Conservation (phyloP, 2,797 vertebrate genomes). For the Sitta carolinensis region DNA sequence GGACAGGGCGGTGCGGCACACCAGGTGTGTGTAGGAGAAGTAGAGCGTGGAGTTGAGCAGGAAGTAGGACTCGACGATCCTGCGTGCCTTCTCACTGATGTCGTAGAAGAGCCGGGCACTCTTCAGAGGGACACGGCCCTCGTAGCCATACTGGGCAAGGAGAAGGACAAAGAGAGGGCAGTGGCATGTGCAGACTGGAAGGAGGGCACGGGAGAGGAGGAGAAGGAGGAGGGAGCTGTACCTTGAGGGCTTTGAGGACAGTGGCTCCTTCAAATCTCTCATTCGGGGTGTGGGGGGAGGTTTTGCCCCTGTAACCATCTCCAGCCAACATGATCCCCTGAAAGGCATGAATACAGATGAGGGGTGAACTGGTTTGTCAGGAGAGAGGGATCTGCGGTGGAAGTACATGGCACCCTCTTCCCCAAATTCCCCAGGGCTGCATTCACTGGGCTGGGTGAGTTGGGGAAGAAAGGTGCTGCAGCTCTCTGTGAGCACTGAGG, state of each 20-base stretch:
- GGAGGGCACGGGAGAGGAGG: not conserved
- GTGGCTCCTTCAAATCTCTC: conserved; percentile 97
- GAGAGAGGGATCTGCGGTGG: not conserved
- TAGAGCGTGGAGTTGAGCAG: conserved; percentile 92
- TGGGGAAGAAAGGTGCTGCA: not conserved
- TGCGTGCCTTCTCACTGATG: conserved; percentile 89
- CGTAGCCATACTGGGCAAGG: conserved; percentile 85
- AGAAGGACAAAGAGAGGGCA: not conserved
- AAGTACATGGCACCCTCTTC: not conserved
- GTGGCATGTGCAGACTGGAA: fast-evolving
- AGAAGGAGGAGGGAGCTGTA: conserved; percentile 34
- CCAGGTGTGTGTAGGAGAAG: conserved; percentile 98
- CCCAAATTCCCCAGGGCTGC: not conserved
- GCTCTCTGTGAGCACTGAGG: not conserved
- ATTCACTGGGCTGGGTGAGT: not conserved
- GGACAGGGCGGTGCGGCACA: conserved; percentile 92
- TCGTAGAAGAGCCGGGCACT: conserved; percentile 94
- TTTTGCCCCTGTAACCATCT: conserved; percentile 93
- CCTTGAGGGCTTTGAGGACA: conserved; percentile 92
- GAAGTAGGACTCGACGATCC: conserved; percentile 92
- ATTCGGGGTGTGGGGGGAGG: conserved; percentile 95
- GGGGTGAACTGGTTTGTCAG: not conserved
- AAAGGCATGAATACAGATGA: not conserved
- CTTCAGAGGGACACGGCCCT: conserved; percentile 88
- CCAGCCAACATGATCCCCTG: conserved; percentile 89